Base-by-base conservation (phyloP, 2,113 vertebrate species). In the Ciconia stormi region DNA sequence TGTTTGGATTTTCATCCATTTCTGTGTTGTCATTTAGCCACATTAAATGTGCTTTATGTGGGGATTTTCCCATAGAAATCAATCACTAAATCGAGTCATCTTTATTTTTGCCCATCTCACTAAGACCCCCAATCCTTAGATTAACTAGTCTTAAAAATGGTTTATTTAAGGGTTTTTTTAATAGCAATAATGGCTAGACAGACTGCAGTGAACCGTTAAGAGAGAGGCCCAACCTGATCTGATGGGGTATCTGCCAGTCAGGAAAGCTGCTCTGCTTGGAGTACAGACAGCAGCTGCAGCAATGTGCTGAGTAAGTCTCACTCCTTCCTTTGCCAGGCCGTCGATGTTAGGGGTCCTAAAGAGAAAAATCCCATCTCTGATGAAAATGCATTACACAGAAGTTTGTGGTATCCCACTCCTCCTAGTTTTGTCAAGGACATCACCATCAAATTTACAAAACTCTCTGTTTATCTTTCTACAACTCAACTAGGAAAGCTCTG, bases 201-300 rank as follows among this genome's bases (percentile, higher is more conserved):
- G 74, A 69, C 49, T 66, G 38, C 80, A 91, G 50, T 36, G 78
- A 97, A 49, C 19, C 42, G 20, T 79, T 71, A 55, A 55, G 36
- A 47, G 50, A 36, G 38, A 69, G 17, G 47, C 19, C 92, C 46
- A 69, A 98, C 99, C 99, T 98, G 99, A 99, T 96, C 99, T 96
- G 89, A 99, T 97, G 7, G 99, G 98, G 87, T 99, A 99, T 90
- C 99, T 98, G 47, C 99, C 99, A 3, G 99, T 99, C 79, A 99
- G 98, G 78, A 99, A 99, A 7, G 99, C 98, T 0, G 99, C 98
- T 94, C 99, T 98, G 97, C 99, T 99, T 11, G 99, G 99, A 8
- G 97, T 98, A 65, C 99, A 99, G 36, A 99, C 65, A 53, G 98
- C 82, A 6, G 98, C 98, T 26, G 99, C 98, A 34, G 98, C 97